A percentile compares a stretch with the other conserved stretches of the same genome.
Conservation (phyloP, 2,888 invertebrate genomes). For the Labia minor region DNA sequence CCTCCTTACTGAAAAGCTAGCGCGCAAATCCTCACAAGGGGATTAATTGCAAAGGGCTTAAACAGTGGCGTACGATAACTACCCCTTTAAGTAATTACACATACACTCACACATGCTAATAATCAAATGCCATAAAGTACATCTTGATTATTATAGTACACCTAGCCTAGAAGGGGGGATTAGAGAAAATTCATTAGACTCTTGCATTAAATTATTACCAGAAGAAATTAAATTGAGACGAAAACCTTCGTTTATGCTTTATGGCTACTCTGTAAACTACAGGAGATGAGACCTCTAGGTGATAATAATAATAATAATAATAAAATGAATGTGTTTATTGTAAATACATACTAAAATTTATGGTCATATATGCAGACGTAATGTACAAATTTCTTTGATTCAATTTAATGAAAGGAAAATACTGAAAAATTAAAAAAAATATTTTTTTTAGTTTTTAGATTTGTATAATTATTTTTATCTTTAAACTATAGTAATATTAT, state of each 20-base stretch:
- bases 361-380: too few species aligned
- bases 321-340: too few species aligned
- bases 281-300: too few species aligned
- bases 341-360: too few species aligned
- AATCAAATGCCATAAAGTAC: slow-evolving; percentile 13
- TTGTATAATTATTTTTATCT: too few species aligned
- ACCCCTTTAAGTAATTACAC: slow-evolving; percentile 13
- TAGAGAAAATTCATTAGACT: slow-evolving; percentile 2
- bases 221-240: neutral
- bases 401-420: too few species aligned
- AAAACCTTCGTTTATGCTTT: slow-evolving; percentile 13
- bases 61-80: slow-evolving; percentile 7
- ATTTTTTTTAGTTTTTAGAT: too few species aligned
- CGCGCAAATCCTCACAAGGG: slow-evolving; percentile 3
- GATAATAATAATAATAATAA: too few species aligned
- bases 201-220: slow-evolving; percentile 1
- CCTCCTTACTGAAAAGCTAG: neutral
- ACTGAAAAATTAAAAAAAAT: too few species aligned
- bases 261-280: neutral
- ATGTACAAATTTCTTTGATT: too few species aligned
- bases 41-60: slow-evolving; percentile 7
- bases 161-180: neutral
- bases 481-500: too few species aligned
- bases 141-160: slow-evolving; percentile 13
- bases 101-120: neutral